These are phyloP conservation scores for Synanthedon myopaeformis DNA, from an alignment of 2,888 invertebrate genomes.

Conservation along the genomic window DNA sequence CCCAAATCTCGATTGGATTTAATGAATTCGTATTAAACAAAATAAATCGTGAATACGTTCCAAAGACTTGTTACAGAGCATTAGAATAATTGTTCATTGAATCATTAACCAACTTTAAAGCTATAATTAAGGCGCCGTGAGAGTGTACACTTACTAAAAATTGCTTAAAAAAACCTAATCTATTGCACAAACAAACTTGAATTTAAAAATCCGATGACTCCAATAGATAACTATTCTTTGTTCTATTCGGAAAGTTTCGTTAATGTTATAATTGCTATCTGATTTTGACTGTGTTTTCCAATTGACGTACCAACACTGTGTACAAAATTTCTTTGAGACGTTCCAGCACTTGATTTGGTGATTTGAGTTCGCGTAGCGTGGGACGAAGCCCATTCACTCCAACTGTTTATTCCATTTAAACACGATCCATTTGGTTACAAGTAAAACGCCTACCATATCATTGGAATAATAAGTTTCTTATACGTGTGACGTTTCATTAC, in stretches of 20 bases:
- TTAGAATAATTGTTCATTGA: slow-evolving; percentile 11
- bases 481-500: too few species aligned
- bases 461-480: too few species aligned
- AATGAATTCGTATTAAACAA: too few species aligned
- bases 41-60: background rate
- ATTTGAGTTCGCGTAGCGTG: background rate
- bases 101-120: slow-evolving; percentile 20
- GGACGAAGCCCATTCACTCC: background rate
- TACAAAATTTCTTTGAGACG: background rate
- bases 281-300: background rate
- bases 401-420: background rate
- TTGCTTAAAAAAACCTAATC: slow-evolving; percentile 17
- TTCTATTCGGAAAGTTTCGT: slow-evolving; percentile 20
- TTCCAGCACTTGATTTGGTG: background rate
- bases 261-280: slow-evolving; percentile 28
- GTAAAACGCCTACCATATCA: background rate
- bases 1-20: too few species aligned
- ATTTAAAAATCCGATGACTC: slow-evolving; percentile 21
- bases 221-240: slow-evolving; percentile 33
- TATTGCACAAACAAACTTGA: slow-evolving; percentile 34
- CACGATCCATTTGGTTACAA: background rate
- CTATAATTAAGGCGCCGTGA: slow-evolving; percentile 17
- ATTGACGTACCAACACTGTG: background rate
- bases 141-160: slow-evolving; percentile 33
- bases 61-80: background rate